Evolutionary conservation across 2,888 invertebrate genomes (phyloP).

Genomic region (Drosophila maculinotata): DNA sequence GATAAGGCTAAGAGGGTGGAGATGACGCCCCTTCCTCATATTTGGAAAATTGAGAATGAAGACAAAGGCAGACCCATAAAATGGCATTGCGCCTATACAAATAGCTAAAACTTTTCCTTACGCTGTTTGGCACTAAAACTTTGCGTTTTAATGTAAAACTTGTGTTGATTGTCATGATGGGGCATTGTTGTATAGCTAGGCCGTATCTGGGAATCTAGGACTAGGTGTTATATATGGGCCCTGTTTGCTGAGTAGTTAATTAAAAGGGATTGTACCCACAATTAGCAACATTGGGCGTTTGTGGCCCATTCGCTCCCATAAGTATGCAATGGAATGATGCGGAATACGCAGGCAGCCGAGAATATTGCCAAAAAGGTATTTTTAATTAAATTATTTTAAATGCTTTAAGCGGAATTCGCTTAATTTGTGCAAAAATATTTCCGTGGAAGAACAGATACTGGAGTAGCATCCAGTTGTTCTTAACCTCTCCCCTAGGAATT

Average conservation of each 20-base stretch:
- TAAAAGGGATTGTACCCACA: conserved; percentile 52
- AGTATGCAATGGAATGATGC: conserved; percentile 38
- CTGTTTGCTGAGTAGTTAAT: conserved; percentile 58
- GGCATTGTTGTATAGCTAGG: conserved; percentile 41
- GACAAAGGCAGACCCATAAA: conserved; percentile 49
- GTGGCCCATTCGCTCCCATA: conserved; percentile 35
- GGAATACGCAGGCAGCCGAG: conserved; percentile 4
- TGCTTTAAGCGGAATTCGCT: conserved; percentile 60
- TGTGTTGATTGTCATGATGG: conserved; percentile 54
- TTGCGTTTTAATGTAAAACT: conserved; percentile 75
- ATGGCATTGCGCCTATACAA: conserved; percentile 66
- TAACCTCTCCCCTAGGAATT: conserved; percentile 3
- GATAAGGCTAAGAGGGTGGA: conserved; percentile 33
- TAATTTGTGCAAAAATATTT: conserved; percentile 36
- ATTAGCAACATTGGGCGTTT: conserved; percentile 44
- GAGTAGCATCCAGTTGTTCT: conserved; percentile 2
- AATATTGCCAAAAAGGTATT: conserved; percentile 47
- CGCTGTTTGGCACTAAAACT: conserved; percentile 53
- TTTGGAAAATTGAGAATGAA: conserved; percentile 38
- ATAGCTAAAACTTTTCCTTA: conserved; percentile 63
- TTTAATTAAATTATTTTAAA: conserved; percentile 72
- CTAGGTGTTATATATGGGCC: conserved; percentile 46
- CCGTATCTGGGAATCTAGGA: conserved; percentile 43
- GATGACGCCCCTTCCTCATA: conserved; percentile 14
- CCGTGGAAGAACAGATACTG: conserved; percentile 5